These are phyloP conservation scores for Lytechinus pictus DNA, from an alignment of 35 echinoderm and acorn worm species.

Conservation along the genomic window DNA sequence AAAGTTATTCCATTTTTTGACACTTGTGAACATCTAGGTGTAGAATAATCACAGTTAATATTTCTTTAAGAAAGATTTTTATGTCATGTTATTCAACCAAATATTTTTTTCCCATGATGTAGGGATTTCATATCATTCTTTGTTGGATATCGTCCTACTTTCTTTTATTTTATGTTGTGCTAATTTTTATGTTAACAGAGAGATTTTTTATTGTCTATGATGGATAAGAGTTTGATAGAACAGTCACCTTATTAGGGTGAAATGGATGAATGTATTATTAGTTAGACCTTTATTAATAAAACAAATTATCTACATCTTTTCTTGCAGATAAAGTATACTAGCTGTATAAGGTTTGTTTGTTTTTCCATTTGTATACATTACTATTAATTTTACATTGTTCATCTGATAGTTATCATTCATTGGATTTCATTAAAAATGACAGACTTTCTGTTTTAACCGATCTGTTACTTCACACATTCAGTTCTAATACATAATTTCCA, in stretches of 20 bases:
- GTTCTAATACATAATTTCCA: background rate
- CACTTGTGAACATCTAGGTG: background rate
- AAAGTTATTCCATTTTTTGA: background rate
- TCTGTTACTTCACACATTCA: background rate
- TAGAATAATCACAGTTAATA: background rate
- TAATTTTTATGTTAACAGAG: background rate
- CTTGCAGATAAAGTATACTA: background rate
- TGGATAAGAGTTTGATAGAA: background rate
- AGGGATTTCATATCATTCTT: background rate
- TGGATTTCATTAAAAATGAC: background rate
- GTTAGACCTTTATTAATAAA: background rate
- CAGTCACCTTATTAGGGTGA: background rate
- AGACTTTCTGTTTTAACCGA: no score
- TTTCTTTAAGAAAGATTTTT: background rate
- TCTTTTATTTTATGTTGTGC: background rate
- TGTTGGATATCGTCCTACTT: conserved; percentile 11
- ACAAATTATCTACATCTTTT: background rate
- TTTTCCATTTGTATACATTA: no score
- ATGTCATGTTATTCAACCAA: background rate
- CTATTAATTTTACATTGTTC: background rate
- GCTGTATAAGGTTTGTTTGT: no score
- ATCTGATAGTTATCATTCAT: background rate
- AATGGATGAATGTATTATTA: background rate
- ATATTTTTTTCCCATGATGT: background rate
- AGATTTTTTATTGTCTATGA: background rate